phyloP scores from a whole-genome alignment of 2,113 vertebrate species.

The Girardinichthys multiradiatus region DNA sequence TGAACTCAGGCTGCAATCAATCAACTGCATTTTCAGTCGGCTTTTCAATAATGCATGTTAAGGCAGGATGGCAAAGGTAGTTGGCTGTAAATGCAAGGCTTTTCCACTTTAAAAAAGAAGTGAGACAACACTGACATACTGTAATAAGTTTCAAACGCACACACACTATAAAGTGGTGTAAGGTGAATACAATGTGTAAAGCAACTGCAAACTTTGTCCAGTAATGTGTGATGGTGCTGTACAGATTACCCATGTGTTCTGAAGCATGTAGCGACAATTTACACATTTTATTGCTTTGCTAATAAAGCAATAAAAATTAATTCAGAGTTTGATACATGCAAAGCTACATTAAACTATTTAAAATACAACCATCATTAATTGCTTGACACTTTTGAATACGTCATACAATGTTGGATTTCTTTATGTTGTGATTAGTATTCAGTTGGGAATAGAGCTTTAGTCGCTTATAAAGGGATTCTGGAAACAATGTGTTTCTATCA shows the following conservation, averaged over 20 bases:
- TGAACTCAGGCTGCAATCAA: conserved; percentile 68
- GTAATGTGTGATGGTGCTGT: conserved; percentile 1
- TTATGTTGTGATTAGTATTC: conserved; percentile 43
- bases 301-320: conserved; percentile 6
- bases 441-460: not conserved
- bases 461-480: conserved; percentile 17
- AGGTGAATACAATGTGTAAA: not conserved
- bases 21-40: conserved; percentile 56
- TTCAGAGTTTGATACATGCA: conserved; percentile 2
- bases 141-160: conserved; percentile 5
- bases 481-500: conserved; percentile 36
- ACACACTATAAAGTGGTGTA: not conserved
- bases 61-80: conserved; percentile 34
- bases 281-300: conserved; percentile 15
- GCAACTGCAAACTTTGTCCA: not conserved
- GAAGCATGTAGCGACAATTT: not conserved
- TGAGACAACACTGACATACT: conserved; percentile 17
- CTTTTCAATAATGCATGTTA: conserved; percentile 65
- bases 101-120: conserved; percentile 33
- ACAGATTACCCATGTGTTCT: conserved; percentile 11
- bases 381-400: conserved; percentile 21
- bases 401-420: conserved; percentile 22
- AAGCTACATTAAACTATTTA: conserved; percentile 27
- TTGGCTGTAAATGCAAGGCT: conserved; percentile 17
- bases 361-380: conserved; percentile 30